Evolutionary conservation across 2,888 invertebrate species (phyloP).

Genomic region (Xylota segnis): DNA sequence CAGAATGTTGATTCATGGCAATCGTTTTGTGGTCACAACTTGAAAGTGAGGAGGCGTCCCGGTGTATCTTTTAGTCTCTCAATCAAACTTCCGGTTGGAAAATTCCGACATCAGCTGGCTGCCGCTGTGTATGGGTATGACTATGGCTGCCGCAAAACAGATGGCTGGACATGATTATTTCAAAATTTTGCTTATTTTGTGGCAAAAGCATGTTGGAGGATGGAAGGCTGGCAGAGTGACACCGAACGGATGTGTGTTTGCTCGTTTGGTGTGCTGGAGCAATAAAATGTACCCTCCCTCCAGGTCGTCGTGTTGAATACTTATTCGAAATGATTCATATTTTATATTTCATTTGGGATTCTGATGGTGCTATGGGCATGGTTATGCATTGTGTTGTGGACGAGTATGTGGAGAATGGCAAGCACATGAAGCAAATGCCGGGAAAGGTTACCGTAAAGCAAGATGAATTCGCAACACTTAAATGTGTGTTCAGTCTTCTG

Average conservation of each 20-base stretch:
- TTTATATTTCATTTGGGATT: slow-evolving; percentile 26
- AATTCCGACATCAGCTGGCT: slow-evolving; percentile 45
- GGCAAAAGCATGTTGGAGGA: neutral
- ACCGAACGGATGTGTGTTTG: slow-evolving; percentile 23
- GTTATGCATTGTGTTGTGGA: neutral
- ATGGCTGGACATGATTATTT: slow-evolving; percentile 71
- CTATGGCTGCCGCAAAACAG: slow-evolving; percentile 48
- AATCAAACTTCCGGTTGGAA: slow-evolving; percentile 65
- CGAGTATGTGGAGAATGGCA: no score
- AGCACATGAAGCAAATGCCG: no score
- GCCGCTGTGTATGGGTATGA: slow-evolving; percentile 2
- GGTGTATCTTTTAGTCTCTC: slow-evolving; percentile 61
- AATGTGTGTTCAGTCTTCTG: no score
- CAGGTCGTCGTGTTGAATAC: neutral
- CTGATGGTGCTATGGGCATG: neutral
- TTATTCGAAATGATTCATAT: slow-evolving; percentile 16
- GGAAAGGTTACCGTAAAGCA: no score
- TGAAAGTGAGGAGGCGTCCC: neutral
- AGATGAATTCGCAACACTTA: no score
- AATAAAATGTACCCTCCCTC: slow-evolving; percentile 24
- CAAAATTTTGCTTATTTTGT: slow-evolving; percentile 58
- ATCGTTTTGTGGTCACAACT: slow-evolving; percentile 55
- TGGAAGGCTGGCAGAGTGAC: slow-evolving; percentile 2
- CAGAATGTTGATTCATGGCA: slow-evolving; percentile 57
- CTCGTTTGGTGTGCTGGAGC: neutral